These are phyloP conservation scores for Tympanuchus pallidicinctus DNA, from an alignment of 2,113 vertebrate genomes.

Conservation along the genomic window DNA sequence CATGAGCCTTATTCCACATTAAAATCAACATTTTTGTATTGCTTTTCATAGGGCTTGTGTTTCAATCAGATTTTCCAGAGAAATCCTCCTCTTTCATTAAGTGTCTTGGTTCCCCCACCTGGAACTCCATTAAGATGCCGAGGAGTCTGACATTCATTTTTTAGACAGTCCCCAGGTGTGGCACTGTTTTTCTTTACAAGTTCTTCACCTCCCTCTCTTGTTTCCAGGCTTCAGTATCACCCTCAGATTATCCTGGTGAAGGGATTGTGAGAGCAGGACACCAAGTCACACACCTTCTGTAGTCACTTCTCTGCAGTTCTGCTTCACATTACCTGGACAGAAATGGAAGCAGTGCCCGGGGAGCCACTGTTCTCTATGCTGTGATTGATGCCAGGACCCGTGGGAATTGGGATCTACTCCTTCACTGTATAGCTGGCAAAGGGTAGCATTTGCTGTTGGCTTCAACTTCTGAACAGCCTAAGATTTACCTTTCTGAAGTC, in stretches of 20 bases:
- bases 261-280: background rate
- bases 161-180: background rate
- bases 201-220: background rate
- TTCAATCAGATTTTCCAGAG: background rate
- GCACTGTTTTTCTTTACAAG: background rate
- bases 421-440: background rate
- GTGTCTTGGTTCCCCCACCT: background rate
- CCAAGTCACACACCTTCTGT: background rate
- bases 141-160: background rate
- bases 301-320: background rate
- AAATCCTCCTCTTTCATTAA: background rate
- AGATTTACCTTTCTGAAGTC: background rate
- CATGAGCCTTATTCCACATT: background rate
- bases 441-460: background rate
- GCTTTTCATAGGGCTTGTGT: background rate
- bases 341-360: background rate
- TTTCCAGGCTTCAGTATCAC: background rate
- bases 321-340: background rate
- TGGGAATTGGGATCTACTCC: rapidly evolving
- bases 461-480: background rate
- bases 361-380: rapidly evolving
- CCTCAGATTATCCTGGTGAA: background rate
- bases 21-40: background rate
- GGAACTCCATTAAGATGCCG: rapidly evolving
- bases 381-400: background rate